phyloP scores from a whole-genome alignment of 2,888 invertebrate genomes.

The Clivina fossor region DNA sequence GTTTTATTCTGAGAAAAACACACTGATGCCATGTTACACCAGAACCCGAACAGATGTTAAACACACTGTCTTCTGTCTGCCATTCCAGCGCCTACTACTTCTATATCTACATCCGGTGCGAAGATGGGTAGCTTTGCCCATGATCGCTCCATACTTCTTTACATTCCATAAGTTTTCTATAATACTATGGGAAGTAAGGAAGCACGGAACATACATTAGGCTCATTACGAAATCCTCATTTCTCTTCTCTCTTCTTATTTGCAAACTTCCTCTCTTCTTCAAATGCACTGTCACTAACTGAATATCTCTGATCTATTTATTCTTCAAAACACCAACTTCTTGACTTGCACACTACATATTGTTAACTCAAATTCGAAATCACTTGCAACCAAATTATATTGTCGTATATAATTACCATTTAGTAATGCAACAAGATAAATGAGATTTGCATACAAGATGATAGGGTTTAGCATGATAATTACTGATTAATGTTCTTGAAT shows the following conservation, averaged over 20 bases:
- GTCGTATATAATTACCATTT: no score
- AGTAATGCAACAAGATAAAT: no score
- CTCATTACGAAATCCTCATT: neutral
- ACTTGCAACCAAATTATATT: no score
- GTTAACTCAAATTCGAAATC: no score
- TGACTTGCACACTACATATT: no score
- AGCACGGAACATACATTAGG: slow-evolving; percentile 78
- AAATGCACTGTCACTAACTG: slow-evolving; percentile 2
- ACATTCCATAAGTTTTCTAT: slow-evolving; percentile 87
- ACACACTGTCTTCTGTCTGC: slow-evolving; percentile 13
- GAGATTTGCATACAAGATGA: no score
- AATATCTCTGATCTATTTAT: no score
- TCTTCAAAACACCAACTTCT: no score
- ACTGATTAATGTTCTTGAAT: no score
- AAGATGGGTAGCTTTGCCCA: slow-evolving; percentile 40
- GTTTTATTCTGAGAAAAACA: slow-evolving; percentile 15
- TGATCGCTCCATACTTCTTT: slow-evolving; percentile 91
- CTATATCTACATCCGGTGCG: slow-evolving; percentile 1
- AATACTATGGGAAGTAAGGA: slow-evolving; percentile 93
- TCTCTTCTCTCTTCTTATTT: neutral
- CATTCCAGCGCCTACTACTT: neutral
- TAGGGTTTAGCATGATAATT: no score
- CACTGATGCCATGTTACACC: slow-evolving; percentile 26
- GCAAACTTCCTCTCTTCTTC: neutral
- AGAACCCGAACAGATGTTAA: slow-evolving; percentile 32